Evolutionary conservation across 2,888 invertebrate species (phyloP).

Genomic region (Schizotus pectinicornis): DNA sequence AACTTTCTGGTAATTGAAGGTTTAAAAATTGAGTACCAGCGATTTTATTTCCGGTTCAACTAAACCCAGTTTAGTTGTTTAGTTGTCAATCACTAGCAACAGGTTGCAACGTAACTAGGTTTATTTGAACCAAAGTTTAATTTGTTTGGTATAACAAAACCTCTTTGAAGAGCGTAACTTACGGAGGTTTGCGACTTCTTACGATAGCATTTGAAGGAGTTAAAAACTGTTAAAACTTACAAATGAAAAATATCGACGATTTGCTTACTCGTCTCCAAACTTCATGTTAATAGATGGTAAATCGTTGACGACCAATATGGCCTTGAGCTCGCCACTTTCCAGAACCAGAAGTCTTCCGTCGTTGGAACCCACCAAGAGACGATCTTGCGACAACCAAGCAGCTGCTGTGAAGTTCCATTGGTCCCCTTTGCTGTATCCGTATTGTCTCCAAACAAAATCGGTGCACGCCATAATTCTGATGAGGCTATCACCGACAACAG

Average conservation of each 20-base stretch:
- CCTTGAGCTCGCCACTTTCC: conserved; percentile 84
- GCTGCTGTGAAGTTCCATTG: conserved; percentile 75
- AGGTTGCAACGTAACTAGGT: no score
- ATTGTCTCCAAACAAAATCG: conserved; percentile 81
- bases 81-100: no score
- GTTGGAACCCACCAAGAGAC: conserved; percentile 81
- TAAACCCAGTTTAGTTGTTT: no score
- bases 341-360: conserved; percentile 78
- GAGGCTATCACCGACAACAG: conserved; percentile 68
- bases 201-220: background rate
- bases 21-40: no score
- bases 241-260: conserved; percentile 10
- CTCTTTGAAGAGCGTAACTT: background rate
- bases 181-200: conserved; percentile 17
- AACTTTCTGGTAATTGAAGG: background rate
- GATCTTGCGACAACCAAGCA: conserved; percentile 83
- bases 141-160: no score
- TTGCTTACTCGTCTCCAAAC: conserved; percentile 63
- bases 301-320: conserved; percentile 68
- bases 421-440: conserved; percentile 84
- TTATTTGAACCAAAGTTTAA: no score
- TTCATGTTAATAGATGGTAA: conserved; percentile 68
- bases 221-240: background rate
- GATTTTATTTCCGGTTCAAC: no score
- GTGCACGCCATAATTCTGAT: conserved; percentile 78